phyloP scores from a whole-genome alignment of 2,113 vertebrate species.

The Marmota monax region DNA sequence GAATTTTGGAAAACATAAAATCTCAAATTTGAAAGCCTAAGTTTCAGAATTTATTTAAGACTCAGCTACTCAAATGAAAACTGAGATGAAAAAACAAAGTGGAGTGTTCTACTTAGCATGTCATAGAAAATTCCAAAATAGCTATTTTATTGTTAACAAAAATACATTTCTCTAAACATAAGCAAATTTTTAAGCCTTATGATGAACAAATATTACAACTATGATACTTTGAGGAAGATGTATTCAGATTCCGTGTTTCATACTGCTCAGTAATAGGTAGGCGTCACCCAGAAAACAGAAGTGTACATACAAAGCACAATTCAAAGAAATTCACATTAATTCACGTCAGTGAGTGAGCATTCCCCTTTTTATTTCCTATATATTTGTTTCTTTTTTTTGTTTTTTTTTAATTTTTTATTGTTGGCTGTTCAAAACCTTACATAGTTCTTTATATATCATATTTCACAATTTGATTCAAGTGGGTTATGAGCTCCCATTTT shows the following conservation, averaged over 20 bases:
- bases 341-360: background rate
- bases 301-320: background rate
- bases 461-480: too few relatives aligned
- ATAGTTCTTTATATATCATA: too few relatives aligned
- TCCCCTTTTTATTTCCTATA: background rate
- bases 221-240: background rate
- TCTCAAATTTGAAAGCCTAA: conserved; percentile 8
- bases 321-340: conserved; percentile 14
- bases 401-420: too few relatives aligned
- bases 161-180: background rate
- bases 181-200: background rate
- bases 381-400: too few relatives aligned
- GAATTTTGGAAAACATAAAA: conserved; percentile 36
- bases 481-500: too few relatives aligned
- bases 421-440: too few relatives aligned
- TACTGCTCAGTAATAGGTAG: too few relatives aligned
- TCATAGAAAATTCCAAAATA: background rate
- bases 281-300: background rate
- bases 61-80: conserved; percentile 34
- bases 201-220: background rate
- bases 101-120: background rate
- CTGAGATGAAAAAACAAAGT: background rate
- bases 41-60: conserved; percentile 19
- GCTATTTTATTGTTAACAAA: conserved; percentile 23
- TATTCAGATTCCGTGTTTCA: background rate